phyloP scores from a whole-genome alignment of 2,113 vertebrate species.

The Pseudorhombus dupliciocellatus region DNA sequence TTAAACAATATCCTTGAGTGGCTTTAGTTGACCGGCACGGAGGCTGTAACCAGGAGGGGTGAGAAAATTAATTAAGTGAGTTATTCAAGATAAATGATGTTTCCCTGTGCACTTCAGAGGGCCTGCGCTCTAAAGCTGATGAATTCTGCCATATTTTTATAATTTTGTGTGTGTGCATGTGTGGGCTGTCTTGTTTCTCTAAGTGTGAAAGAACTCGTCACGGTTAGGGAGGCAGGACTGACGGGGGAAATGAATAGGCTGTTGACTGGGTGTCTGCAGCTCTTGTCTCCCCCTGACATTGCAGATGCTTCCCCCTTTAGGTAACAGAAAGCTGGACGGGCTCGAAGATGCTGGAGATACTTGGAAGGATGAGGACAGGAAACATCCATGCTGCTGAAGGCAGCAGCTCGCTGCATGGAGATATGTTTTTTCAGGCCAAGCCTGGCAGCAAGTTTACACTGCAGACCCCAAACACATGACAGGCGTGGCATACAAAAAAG shows the following conservation, averaged over 20 bases:
- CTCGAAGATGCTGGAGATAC: constrained; percentile 52
- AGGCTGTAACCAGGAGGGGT: neutral
- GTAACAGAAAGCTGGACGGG: constrained; percentile 53
- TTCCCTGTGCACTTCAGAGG: constrained; percentile 5
- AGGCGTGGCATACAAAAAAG: constrained; percentile 49
- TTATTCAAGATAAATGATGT: constrained; percentile 47
- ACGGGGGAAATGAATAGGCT: constrained; percentile 38
- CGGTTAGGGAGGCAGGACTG: constrained; percentile 8
- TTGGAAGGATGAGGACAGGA: constrained; percentile 44
- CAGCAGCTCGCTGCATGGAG: constrained; percentile 45
- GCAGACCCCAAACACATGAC: constrained; percentile 53
- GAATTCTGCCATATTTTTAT: constrained; percentile 16
- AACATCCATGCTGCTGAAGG: constrained; percentile 44
- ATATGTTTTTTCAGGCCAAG: constrained; percentile 64
- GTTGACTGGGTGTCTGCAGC: constrained; percentile 44
- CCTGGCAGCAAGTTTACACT: constrained; percentile 63
- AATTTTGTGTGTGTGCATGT: constrained; percentile 9
- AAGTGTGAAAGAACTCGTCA: constrained; percentile 27
- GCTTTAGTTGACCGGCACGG: constrained; percentile 8
- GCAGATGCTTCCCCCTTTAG: constrained; percentile 52
- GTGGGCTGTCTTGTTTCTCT: constrained; percentile 25
- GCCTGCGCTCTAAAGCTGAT: constrained; percentile 19
- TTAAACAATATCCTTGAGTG: constrained; percentile 6
- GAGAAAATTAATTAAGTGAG: constrained; percentile 28
- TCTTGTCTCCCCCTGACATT: constrained; percentile 46